Base-by-base conservation (phyloP, 2,888 invertebrate genomes). In the Petrolisthes manimaculis region DNA sequence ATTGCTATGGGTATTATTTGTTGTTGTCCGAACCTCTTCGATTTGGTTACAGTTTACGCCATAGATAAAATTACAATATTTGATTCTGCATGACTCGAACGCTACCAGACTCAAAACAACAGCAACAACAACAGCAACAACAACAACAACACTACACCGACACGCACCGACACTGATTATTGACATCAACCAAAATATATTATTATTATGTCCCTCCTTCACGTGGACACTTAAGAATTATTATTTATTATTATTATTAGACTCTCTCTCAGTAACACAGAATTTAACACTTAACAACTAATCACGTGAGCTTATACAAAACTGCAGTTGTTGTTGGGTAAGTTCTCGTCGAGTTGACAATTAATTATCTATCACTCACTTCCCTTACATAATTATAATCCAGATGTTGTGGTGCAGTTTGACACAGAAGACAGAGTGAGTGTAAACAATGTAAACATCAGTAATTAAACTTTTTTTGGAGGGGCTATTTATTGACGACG, bases 181-280 rank as follows among this genome's bases (percentile, higher is more conserved):
- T 71, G 71, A 71, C 71, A 71, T 21, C 71, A 71, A 71, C 71
- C 71, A 71, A 71, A 71, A 71, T 71, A 71, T 71, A 71, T 14
- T 6, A 71, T 14, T 6, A 71, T 21, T n/a, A 71, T n/a, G 9
- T 71, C 21, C 71, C 21, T 71, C 37, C 37, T 37, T 37, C 37
- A 1, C 21, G 3, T n/a, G 18, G 71, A 71, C 6, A 71, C 14
- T 71, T 14, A 61, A 14, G 18, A n/a, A 71, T 71, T n/a, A 14
- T 71, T 21, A 18, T 71, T n/a, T 18, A n/a, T n/a, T n/a, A 71
- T 21, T n/a, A 14, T 12, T 71, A 71, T n/a, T 71, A n/a, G 21
- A 71, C 71, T n/a, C 71, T 71, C 61, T 14, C 61, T 18, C 61
- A 9, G 9, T 14, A 18, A 61, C 61, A 9, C 9, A 61, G 18